Evolutionary conservation across 2,113 vertebrate species (phyloP).

Genomic region (Tragulus kanchil): DNA sequence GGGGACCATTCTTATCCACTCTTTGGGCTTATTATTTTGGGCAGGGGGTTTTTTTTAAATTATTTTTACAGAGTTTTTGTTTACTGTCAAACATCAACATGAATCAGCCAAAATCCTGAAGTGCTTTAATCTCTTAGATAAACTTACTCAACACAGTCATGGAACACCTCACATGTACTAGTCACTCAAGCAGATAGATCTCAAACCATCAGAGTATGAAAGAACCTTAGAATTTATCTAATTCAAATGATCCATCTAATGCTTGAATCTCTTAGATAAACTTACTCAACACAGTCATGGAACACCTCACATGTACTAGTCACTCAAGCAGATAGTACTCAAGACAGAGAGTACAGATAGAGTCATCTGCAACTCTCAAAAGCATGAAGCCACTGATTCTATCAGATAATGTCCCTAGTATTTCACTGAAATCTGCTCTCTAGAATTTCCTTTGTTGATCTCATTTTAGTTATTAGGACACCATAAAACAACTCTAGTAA

Average conservation of each 20-base stretch:
- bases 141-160: neutral
- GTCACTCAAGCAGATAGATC: neutral
- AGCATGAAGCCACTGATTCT: neutral
- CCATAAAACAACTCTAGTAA: neutral
- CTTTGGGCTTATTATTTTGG: neutral
- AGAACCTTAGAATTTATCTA: neutral
- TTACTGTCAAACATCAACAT: no score
- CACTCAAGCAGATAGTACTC: neutral
- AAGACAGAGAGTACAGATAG: neutral
- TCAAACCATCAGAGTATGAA: neutral
- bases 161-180: neutral
- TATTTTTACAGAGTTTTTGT: no score
- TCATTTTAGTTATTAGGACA: constrained; percentile 27
- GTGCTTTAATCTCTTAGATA: neutral
- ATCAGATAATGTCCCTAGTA: neutral
- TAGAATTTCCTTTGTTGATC: constrained; percentile 3
- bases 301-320: neutral
- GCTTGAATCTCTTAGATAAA: neutral
- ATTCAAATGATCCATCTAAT: neutral
- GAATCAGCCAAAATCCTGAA: neutral
- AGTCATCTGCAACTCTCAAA: neutral
- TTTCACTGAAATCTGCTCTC: constrained; percentile 29
- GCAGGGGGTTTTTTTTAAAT: no score
- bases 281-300: neutral
- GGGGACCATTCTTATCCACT: neutral